Evolutionary conservation across 2,888 invertebrate genomes (phyloP).

Genomic region (Lasioglossum villosulum): DNA sequence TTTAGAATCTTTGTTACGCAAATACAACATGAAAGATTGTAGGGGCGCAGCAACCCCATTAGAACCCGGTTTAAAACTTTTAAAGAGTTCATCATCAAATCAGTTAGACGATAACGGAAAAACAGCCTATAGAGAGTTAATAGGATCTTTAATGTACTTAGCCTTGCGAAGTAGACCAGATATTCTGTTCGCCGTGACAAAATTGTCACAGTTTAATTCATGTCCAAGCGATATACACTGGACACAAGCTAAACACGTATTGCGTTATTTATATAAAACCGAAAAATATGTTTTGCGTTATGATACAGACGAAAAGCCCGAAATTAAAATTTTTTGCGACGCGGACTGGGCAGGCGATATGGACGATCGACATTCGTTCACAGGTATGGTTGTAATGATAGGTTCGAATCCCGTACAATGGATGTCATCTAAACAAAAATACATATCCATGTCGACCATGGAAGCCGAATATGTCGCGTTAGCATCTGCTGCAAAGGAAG

Average conservation of each 20-base stretch:
- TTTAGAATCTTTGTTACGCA: not conserved
- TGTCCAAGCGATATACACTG: conserved; percentile 16
- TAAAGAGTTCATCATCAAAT: not conserved
- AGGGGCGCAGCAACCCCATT: conserved; percentile 7
- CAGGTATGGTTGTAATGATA: conserved; percentile 12
- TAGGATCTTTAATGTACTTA: conserved; percentile 8
- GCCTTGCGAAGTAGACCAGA: conserved; percentile 7
- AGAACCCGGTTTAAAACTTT: conserved; percentile 7
- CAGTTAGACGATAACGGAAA: not conserved
- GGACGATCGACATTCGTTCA: conserved; percentile 27
- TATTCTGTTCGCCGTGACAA: conserved; percentile 12
- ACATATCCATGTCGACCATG: conserved; percentile 2
- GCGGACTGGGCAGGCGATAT: conserved; percentile 43
- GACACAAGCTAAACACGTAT: conserved; percentile 12
- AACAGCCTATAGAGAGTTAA: not conserved
- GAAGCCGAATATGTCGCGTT: conserved; percentile 8
- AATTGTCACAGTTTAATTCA: conserved; percentile 19
- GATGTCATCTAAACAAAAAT: not conserved
- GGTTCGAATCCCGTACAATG: conserved; percentile 10
- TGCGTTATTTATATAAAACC: not conserved
- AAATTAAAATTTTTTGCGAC: conserved; percentile 17
- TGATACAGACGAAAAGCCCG: not conserved
- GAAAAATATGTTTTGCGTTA: not conserved
- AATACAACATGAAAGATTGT: conserved; percentile 17
- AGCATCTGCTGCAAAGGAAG: not conserved